Evolutionary conservation across 2,888 invertebrate genomes (phyloP), one percentile per base, ranked within the genome.

Genomic region (Dolichomitus sp.): DNA sequence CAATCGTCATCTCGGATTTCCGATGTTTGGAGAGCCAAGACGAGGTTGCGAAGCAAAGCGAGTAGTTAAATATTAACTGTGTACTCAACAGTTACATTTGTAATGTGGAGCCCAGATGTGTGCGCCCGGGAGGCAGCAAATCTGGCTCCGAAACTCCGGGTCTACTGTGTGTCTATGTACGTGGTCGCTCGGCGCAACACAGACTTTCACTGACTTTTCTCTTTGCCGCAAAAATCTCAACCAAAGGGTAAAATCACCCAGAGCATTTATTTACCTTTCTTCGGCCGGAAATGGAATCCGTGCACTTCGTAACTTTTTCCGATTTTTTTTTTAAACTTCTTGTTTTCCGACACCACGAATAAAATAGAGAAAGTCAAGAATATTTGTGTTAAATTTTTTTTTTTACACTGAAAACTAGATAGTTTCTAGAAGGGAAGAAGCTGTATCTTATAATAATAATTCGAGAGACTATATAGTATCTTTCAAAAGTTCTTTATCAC

Each of bases 21-120:
- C 84, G 87, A 89, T 89, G 86, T 88, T 88, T 89, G 83, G 85
- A 85, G 86, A 85, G 85, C 82, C 83, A 61, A 40, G 87, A 84
- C 82, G 84, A 79, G 82, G 81, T 77, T 83, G 80, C 83, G 79
- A 86, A 84, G 85, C 83, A 85, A 79, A 85, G 84, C 86, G 79
- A 77, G 63, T 86, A 81, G 89, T 89, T 89, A 89, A 89, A 89
- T 89, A 89, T 89, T 89, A 89, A 89, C 89, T 85, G 88, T 89
- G 88, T 89, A 89, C 89, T 89, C 88, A 89, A 81, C 86, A 87
- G 87, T 89, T 89, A 89, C 89, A 89, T 89, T 89, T 88, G 89
- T 89, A 89, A 89, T 89, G 81, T 77, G 79, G 59, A 74, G 65
- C 65, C 74, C 69, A 77, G 78, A 84, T 79, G 74, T 59, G 73